Evolutionary conservation across 1,140 invertebrate genomes (phyloP).

Genomic region (Aphelinus atriplicis): DNA sequence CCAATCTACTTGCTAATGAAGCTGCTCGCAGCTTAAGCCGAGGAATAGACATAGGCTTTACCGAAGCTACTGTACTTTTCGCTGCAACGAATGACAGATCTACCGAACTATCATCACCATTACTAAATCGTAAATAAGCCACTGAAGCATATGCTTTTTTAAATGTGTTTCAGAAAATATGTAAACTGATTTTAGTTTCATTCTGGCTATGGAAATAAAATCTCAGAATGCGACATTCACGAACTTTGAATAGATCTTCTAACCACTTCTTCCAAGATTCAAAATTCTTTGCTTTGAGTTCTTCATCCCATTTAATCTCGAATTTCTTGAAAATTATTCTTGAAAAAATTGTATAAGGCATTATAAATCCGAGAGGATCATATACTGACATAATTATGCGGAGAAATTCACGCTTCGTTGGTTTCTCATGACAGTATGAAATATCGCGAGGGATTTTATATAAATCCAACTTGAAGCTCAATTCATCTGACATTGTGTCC

Average conservation of each 20-base stretch:
- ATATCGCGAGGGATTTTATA: not conserved
- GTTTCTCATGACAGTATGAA: slow-evolving; percentile 10
- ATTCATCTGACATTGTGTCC: slow-evolving; percentile 6
- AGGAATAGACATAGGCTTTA: slow-evolving; percentile 46
- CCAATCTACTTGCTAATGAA: slow-evolving; percentile 48
- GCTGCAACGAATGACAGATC: slow-evolving; percentile 21
- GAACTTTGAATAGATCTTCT: not conserved
- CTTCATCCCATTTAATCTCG: slow-evolving; percentile 46
- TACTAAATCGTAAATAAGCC: slow-evolving; percentile 40
- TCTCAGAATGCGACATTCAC: slow-evolving; percentile 2
- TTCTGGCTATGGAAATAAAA: not conserved
- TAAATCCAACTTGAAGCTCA: not conserved
- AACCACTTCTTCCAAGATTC: slow-evolving; percentile 26
- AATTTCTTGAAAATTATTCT: slow-evolving; percentile 47
- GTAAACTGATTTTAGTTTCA: slow-evolving; percentile 1
- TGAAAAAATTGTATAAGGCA: not conserved
- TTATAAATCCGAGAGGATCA: no score
- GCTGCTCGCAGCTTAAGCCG: slow-evolving; percentile 56
- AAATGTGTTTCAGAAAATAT: slow-evolving; percentile 45
- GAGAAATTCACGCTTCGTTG: no score
- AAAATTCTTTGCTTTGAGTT: slow-evolving; percentile 12
- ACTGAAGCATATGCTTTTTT: slow-evolving; percentile 48
- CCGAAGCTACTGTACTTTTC: slow-evolving; percentile 46
- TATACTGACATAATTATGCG: no score
- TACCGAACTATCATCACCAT: not conserved